Conservation (phyloP, 2,113 vertebrate species). For the Quiscalus mexicanus region DNA sequence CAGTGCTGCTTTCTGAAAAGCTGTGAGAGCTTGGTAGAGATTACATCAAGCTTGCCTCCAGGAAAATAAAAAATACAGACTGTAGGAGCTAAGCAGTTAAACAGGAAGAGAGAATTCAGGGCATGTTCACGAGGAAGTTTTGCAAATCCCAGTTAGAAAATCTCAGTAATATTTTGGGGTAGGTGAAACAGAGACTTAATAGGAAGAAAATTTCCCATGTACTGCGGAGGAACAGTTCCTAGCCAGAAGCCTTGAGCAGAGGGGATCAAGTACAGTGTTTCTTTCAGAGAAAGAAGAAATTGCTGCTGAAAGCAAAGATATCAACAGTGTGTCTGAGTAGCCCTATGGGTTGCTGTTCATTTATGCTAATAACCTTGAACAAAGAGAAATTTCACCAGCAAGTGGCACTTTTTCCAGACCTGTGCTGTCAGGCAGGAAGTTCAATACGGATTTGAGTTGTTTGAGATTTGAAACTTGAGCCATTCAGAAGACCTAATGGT, state of each 20-base stretch:
- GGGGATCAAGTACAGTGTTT: neutral
- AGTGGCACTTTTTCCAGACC: neutral
- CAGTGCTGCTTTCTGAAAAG: neutral
- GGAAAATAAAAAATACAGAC: neutral
- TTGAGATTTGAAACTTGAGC: neutral
- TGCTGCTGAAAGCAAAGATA: constrained; percentile 16
- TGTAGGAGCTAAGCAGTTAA: neutral
- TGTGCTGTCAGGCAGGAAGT: neutral
- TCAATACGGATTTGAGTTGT: neutral
- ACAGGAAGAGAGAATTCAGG: neutral
- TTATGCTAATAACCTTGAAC: neutral
- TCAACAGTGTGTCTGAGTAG: neutral
- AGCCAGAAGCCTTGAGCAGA: neutral
- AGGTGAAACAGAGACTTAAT: neutral
- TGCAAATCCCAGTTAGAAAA: neutral
- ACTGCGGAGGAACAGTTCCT: neutral
- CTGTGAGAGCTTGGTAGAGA: neutral
- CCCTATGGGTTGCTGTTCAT: neutral
- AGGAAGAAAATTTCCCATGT: neutral
- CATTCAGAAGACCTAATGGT: neutral
- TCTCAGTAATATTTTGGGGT: neutral
- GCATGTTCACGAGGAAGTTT: neutral
- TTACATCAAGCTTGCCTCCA: neutral
- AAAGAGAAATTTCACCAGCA: neutral
- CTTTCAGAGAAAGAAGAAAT: neutral